Conservation (phyloP, 2,888 invertebrate species). For the Zonitis immaculata region DNA sequence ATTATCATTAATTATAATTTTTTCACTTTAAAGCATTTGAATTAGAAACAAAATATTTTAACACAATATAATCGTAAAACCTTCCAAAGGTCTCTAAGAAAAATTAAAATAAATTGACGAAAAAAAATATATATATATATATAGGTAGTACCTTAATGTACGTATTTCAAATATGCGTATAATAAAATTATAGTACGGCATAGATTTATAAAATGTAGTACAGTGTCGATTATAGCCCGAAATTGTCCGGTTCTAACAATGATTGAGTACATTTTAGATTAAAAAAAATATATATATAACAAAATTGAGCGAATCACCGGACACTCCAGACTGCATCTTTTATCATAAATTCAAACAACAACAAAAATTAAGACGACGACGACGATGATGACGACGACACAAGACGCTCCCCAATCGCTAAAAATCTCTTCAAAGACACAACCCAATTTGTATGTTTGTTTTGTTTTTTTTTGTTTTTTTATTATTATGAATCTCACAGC, state of each 20-base stretch:
- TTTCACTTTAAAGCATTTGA: conserved; percentile 11
- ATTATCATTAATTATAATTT: neutral
- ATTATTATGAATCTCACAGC: conserved; percentile 42
- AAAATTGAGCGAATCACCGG: conserved; percentile 17
- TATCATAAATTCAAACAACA: neutral
- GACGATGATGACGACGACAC: neutral
- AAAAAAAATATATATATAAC: neutral
- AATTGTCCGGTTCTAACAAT: conserved; percentile 10
- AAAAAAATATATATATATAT: conserved; percentile 4
- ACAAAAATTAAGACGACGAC: neutral
- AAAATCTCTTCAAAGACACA: conserved; percentile 36
- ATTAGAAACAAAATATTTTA: neutral
- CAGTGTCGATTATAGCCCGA: conserved; percentile 13
- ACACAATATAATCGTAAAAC: conserved; percentile 2
- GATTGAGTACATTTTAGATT: conserved; percentile 4
- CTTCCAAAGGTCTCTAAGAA: neutral
- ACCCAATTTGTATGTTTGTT: too few species aligned
- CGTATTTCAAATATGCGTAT: conserved; percentile 19
- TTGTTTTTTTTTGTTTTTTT: neutral
- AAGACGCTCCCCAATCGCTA: conserved; percentile 32
- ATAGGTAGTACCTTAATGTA: conserved; percentile 10
- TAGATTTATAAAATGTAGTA: conserved; percentile 12
- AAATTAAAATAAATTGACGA: conserved; percentile 6
- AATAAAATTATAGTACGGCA: conserved; percentile 11
- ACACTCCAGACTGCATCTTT: conserved; percentile 34